Conservation (phyloP, 2,797 vertebrate species). For the Galagoides demidoff region DNA sequence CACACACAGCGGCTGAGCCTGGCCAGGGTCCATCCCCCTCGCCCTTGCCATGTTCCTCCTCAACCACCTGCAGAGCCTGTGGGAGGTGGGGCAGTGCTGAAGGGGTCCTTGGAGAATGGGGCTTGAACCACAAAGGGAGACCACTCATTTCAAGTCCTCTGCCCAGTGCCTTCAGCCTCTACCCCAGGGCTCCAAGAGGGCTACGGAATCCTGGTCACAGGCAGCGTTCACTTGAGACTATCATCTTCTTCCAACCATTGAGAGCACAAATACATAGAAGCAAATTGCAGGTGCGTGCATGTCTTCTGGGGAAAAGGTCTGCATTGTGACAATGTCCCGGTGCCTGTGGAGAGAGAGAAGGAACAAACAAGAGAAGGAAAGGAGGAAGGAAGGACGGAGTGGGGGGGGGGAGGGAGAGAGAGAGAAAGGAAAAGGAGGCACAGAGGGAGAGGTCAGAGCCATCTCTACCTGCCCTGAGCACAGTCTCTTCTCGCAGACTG, state of each 20-base stretch:
- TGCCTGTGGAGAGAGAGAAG: neutral
- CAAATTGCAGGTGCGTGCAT: neutral
- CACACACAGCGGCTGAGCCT: too few species aligned
- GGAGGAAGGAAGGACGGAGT: accelerated
- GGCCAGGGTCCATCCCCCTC: neutral
- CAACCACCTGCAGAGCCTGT: too few species aligned
- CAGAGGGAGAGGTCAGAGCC: neutral
- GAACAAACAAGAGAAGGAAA: accelerated
- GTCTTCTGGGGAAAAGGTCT: neutral
- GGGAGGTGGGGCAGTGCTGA: accelerated
- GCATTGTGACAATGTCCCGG: accelerated
- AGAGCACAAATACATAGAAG: accelerated
- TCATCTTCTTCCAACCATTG: accelerated
- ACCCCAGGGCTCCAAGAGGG: neutral
- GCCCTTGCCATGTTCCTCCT: accelerated
- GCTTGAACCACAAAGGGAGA: neutral
- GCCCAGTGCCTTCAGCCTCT: neutral
- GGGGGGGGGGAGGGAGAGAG: accelerated
- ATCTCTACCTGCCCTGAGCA: neutral
- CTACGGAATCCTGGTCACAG: neutral
- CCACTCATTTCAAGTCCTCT: neutral
- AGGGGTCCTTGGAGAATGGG: neutral
- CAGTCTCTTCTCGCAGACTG: neutral
- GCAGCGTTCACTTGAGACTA: accelerated
- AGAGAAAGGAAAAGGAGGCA: too few species aligned